phyloP scores from a whole-genome alignment of 1,140 invertebrate genomes.

The Propsilocerus akamusi region DNA sequence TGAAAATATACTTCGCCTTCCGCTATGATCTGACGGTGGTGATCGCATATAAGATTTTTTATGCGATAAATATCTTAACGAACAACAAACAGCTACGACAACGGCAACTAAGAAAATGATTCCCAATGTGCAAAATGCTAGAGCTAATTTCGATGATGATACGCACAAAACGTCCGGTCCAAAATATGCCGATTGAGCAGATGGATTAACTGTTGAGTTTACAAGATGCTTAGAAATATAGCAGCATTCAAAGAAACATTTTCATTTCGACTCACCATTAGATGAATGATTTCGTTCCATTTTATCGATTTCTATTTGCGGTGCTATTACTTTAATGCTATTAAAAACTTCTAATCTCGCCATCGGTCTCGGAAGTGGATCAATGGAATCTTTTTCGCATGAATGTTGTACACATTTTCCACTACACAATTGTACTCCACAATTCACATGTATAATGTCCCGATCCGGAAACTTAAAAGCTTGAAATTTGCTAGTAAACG shows the following conservation, averaged over 20 bases:
- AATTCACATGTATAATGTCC: constrained; percentile 46
- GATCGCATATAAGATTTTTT: neutral
- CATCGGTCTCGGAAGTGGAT: constrained; percentile 17
- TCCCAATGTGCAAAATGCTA: constrained; percentile 45
- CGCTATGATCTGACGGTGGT: neutral
- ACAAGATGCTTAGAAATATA: neutral
- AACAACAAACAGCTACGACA: constrained; percentile 39
- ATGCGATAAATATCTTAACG: constrained; percentile 31
- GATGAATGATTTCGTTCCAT: neutral
- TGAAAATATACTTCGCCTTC: neutral
- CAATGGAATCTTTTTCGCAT: constrained; percentile 6
- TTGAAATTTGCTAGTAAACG: constrained; percentile 39
- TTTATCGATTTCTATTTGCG: constrained; percentile 46
- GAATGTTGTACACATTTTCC: constrained; percentile 38
- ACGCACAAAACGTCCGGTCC: constrained; percentile 32
- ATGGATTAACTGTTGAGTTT: neutral
- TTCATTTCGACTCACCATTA: neutral
- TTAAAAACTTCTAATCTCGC: constrained; percentile 56
- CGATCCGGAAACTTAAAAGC: constrained; percentile 65
- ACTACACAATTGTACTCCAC: constrained; percentile 44
- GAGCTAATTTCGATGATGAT: constrained; percentile 47
- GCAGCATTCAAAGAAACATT: neutral
- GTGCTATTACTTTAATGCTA: constrained; percentile 54
- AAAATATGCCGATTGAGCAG: constrained; percentile 5
- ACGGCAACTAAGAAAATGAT: constrained; percentile 44